Evolutionary conservation across 1,140 invertebrate genomes (phyloP), one percentile per base, ranked within the genome.

Genomic region (Aphis gossypii): DNA sequence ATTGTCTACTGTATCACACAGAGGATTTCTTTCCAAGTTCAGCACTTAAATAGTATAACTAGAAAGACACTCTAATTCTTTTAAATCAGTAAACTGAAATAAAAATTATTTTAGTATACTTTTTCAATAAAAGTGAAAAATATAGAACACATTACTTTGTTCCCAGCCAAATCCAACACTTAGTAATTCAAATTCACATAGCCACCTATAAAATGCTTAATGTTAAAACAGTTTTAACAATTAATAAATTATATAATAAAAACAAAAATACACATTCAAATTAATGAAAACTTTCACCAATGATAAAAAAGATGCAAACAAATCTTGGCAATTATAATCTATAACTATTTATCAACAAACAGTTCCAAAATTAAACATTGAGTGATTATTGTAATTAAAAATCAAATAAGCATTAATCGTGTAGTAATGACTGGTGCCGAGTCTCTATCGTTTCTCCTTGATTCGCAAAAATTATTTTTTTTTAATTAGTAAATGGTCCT

Each of bases 21-120:
- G 21, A 56, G 91, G 91, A 93, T 93, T 93, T 35, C 82, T 93
- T 0, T 23, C 54, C 2, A 93, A 84, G 23, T 93, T 84, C 35
- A 93, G 82, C 18, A 56, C 91, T 56, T 93, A 35, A 93, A 93
- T 93, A 93, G 68, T 41, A 41, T n/a, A 93, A 41, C 91, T 82
- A 0, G 82, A 86, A 2, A 93, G 91, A 41, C 35, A 30, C 2
- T 41, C 51, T 41, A 93, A 8, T 18, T 93, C 91, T 93, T 93
- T 93, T 25, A 93, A 41, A 86, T 93, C 91, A 84, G 68, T 6
- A 7, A 93, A 93, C 91, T 93, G 35, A 23, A 93, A 91, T 18
- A 60, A 68, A 90, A 44, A 90, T 41, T 21, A 35, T 60, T 56
- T 90, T 44, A 30, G 1, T 5, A 20, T 48, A 30, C n/a, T 25